A percentile compares a stretch with the other conserved stretches of the same genome.
phyloP scores from a whole-genome alignment of 2,797 vertebrate genomes.

The Malurus leucopterus region DNA sequence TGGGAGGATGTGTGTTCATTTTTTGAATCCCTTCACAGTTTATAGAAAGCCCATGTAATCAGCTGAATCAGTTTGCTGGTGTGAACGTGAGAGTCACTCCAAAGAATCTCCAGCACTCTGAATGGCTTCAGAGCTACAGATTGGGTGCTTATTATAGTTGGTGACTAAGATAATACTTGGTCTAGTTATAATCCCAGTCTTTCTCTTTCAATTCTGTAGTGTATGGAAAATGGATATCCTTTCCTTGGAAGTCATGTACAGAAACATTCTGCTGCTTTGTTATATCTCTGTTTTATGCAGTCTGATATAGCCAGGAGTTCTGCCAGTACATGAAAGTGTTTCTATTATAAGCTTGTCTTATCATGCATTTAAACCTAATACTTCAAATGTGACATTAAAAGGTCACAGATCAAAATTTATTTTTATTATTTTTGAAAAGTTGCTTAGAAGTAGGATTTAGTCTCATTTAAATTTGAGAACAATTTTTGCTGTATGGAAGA shows the following conservation, averaged over 20 bases:
- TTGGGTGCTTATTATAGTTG: not conserved
- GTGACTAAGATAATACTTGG: not conserved
- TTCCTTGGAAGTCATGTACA: not conserved
- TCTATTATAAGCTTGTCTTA: slow-evolving; percentile 42
- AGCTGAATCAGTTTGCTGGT: not conserved
- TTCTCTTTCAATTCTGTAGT: not conserved
- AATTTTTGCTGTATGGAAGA: not conserved
- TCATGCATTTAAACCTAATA: not conserved
- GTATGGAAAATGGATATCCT: not conserved
- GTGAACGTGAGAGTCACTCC: not conserved
- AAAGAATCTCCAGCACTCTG: not conserved
- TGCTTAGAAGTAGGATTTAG: not conserved
- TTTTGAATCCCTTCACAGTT: not conserved
- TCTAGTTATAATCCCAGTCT: not conserved
- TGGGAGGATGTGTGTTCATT: not conserved
- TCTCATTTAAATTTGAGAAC: not conserved
- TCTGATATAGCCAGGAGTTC: slow-evolving; percentile 20
- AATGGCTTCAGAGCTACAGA: not conserved
- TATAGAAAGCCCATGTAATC: not conserved
- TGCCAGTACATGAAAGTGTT: slow-evolving; percentile 31
- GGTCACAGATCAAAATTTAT: not conserved
- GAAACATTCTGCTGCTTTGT: slow-evolving; percentile 16
- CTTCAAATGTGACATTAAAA: slow-evolving; percentile 23
- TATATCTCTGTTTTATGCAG: not conserved
- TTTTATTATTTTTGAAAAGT: not conserved